A percentile compares a stretch with the other conserved stretches of the same genome.
Evolutionary conservation across 2,113 vertebrate species (phyloP).

Genomic region (Chelonoidis abingdonii): DNA sequence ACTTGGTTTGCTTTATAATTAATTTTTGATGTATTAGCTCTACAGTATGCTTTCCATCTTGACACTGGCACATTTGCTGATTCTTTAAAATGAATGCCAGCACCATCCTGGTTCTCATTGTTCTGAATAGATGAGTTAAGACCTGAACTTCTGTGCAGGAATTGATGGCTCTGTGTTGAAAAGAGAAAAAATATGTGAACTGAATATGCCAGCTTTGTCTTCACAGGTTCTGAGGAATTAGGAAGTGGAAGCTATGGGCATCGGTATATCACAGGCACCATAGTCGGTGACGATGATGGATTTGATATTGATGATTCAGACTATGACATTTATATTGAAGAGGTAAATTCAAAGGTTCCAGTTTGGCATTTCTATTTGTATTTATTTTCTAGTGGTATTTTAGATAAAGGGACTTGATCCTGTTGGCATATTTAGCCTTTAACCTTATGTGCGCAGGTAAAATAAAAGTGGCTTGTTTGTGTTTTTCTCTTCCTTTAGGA

Average conservation of each 20-base stretch:
- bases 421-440: not conserved
- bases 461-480: not conserved
- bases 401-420: not conserved
- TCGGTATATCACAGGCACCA: constrained; percentile 79
- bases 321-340: constrained; percentile 91
- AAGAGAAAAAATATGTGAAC: not conserved
- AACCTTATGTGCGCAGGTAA: not conserved
- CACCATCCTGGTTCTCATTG: not conserved
- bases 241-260: constrained; percentile 86
- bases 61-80: not conserved
- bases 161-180: not conserved
- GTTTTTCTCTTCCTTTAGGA: not conserved
- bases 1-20: not conserved
- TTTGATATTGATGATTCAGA: constrained; percentile 90
- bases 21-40: not conserved
- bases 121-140: not conserved
- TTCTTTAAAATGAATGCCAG: not conserved
- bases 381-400: not conserved
- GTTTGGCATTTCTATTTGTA: not conserved
- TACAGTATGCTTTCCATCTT: not conserved
- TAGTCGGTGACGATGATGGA: constrained; percentile 81
- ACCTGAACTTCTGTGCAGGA: not conserved
- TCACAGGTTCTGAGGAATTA: constrained; percentile 83
- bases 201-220: constrained; percentile 33
- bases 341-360: constrained; percentile 79